Conservation (phyloP, 1,140 invertebrate species). For the Tetranychus cinnabarinus region DNA sequence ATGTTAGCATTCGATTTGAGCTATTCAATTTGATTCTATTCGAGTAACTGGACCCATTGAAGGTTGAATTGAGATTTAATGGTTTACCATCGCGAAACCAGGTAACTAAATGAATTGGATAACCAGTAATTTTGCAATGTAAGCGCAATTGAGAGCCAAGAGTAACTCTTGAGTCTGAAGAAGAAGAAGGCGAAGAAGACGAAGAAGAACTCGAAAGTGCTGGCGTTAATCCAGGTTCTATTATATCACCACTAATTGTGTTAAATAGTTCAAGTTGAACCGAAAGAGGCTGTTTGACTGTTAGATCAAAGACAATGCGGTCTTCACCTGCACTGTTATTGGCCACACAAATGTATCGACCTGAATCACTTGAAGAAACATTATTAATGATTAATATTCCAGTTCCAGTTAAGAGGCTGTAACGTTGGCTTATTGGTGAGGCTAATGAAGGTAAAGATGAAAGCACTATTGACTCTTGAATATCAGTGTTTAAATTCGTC, state of each 20-base stretch:
- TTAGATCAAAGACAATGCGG: constrained; percentile 13
- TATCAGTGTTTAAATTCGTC: not conserved
- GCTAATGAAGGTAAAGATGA: not conserved
- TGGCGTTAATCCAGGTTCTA: too few species aligned
- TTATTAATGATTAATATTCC: constrained; percentile 12
- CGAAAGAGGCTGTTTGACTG: constrained; percentile 5
- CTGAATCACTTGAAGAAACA: constrained; percentile 10
- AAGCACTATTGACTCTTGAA: not conserved
- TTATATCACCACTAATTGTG: not conserved
- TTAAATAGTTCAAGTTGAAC: not conserved
- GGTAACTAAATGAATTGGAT: not conserved
- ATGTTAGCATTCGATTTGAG: not conserved
- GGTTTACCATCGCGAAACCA: not conserved
- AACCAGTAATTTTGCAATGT: not conserved
- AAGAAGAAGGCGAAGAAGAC: too few species aligned
- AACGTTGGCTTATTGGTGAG: not conserved
- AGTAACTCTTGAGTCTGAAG: too few species aligned
- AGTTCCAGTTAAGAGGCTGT: not conserved
- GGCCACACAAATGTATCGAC: constrained; percentile 14
- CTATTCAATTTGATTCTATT: not conserved
- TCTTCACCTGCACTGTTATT: constrained; percentile 16
- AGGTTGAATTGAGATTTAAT: not conserved
- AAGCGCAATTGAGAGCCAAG: not conserved
- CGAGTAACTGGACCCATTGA: not conserved
- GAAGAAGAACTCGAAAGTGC: too few species aligned